Base-by-base conservation (phyloP, 2,113 vertebrate genomes). In the Mormyrus iriodes region DNA sequence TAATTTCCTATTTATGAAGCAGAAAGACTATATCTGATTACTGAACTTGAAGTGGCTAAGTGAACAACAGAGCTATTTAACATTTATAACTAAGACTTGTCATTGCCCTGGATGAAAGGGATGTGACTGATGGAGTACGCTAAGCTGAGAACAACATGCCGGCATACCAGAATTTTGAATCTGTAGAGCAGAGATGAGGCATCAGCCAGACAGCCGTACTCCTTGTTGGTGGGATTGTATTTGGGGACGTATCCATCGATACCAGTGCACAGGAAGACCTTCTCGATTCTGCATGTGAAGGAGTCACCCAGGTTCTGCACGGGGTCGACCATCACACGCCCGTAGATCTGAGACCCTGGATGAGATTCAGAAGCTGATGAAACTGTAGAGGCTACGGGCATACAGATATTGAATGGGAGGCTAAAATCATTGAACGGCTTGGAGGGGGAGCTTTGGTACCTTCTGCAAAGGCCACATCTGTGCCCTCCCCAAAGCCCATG, bases 401-500 rank as follows among this genome's bases (percentile, higher is more conserved):
- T 69, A 10, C n/a, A 31, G 35, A 79, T 19, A 42, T 19, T 42
- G 39, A 27, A 42, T 39, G 24, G 31, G 17, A 88, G 12, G 58
- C 17, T 88, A 42, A 52, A 24, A n/a, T 53, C 10, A 31, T 12
- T 88, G n/a, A 0, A 6, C 88, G 91, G 88, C 15, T 86, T 85
- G 91, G 83, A 88, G 92, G 87, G 91, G 90, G 88, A 69, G 88
- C 61, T 87, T 91, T 1, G 55, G 88, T 94, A 97, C 96, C 97
- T 88, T 97, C 96, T 82, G 95, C 94, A 92, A 97, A 97, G 39
- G 96, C 94, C 53, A 94, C 90, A 86, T 97, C 96, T 0, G 95
- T 93, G 65, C 95, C 96, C 91, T 96, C 96, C 49, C 95, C 96
- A 69, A 97, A 98, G 89, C 96, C 96, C 95, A 97, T 93, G 88